phyloP scores from a whole-genome alignment of 2,113 vertebrate genomes.

The Mus spicilegus region DNA sequence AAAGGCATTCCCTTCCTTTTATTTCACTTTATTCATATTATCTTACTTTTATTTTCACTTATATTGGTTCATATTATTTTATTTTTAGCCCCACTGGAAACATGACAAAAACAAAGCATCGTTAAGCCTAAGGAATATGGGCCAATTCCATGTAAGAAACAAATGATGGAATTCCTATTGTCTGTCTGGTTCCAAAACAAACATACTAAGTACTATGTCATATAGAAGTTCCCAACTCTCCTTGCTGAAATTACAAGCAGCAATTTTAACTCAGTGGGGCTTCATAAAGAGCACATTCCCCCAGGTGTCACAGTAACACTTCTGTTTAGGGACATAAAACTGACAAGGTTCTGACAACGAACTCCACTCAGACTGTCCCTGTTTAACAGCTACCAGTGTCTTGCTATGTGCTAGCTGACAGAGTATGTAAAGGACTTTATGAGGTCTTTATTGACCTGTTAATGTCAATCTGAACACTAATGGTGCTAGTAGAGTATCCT shows the following conservation, averaged over 20 bases:
- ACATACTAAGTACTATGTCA: not conserved
- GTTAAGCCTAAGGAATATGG: not conserved
- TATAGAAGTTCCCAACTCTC: not conserved
- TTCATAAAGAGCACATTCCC: conserved; percentile 12
- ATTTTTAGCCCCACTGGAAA: not conserved
- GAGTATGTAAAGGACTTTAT: conserved; percentile 67
- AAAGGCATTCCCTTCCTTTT: not conserved
- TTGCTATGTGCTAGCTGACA: not conserved
- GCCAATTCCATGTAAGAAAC: not conserved
- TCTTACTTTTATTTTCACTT: not conserved
- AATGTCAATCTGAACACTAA: conserved; percentile 78
- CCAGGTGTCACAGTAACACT: not conserved
- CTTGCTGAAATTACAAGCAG: conserved; percentile 49
- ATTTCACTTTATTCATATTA: not conserved
- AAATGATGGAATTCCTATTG: not conserved
- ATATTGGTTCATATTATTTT: not conserved
- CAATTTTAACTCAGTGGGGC: not conserved
- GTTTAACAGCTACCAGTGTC: conserved; percentile 35
- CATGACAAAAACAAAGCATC: conserved; percentile 3
- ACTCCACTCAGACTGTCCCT: conserved; percentile 13
- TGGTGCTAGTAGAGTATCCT: conserved; percentile 68
- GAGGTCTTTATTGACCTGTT: conserved; percentile 84
- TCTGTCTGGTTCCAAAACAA: conserved; percentile 20
- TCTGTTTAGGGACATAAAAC: conserved; percentile 1
- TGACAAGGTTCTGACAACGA: conserved; percentile 43